phyloP scores from a whole-genome alignment of 2,888 invertebrate genomes.

The Agonopterix heracliana region DNA sequence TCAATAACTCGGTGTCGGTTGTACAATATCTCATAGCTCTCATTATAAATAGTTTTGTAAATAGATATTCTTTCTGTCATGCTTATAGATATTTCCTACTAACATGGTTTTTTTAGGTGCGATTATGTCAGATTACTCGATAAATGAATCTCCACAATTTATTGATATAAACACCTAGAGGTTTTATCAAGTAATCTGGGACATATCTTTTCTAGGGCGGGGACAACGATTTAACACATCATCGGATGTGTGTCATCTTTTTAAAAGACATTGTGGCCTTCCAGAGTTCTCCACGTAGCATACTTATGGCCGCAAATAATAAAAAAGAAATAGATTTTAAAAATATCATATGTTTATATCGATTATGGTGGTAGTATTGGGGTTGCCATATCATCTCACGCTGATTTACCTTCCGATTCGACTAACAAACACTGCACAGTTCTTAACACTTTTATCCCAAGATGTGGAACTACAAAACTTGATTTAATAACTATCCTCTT shows the following conservation, averaged over 20 bases:
- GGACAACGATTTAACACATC: slow-evolving; percentile 32
- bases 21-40: slow-evolving; percentile 35
- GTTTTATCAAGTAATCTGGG: slow-evolving; percentile 58
- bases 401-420: slow-evolving; percentile 63
- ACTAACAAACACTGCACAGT: slow-evolving; percentile 73
- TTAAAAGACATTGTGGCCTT: slow-evolving; percentile 53
- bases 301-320: slow-evolving; percentile 43
- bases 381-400: slow-evolving; percentile 68
- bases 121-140: slow-evolving; percentile 58
- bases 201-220: slow-evolving; percentile 19
- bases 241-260: slow-evolving; percentile 14
- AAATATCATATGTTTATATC: slow-evolving; percentile 54
- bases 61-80: slow-evolving; percentile 62
- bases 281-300: slow-evolving; percentile 75
- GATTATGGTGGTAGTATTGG: slow-evolving; percentile 69
- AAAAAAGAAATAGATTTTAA: slow-evolving; percentile 28
- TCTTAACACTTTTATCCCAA: slow-evolving; percentile 48
- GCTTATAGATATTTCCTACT: slow-evolving; percentile 71
- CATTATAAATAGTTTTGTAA: slow-evolving; percentile 50
- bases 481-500: not conserved
- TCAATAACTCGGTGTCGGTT: slow-evolving; percentile 65
- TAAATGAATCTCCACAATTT: slow-evolving; percentile 23
- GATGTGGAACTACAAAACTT: slow-evolving; percentile 5
- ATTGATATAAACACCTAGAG: slow-evolving; percentile 16
- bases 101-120: slow-evolving; percentile 48